Conservation (phyloP, 2,797 vertebrate genomes). For the Anableps anableps region DNA sequence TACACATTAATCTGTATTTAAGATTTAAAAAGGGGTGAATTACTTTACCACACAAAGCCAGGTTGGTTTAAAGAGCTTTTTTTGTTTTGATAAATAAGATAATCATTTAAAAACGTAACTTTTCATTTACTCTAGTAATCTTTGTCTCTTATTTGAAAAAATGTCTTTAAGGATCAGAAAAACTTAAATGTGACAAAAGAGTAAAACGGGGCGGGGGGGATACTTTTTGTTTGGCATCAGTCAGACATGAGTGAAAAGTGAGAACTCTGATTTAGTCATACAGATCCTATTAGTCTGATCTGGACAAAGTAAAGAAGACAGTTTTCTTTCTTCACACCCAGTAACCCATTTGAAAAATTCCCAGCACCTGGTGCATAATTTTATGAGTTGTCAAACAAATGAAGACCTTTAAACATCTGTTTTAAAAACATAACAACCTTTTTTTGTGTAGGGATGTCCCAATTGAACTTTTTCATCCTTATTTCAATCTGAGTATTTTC, state of each 20-base stretch:
- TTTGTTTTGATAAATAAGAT: neutral
- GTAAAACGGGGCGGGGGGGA: neutral
- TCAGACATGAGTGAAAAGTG: neutral
- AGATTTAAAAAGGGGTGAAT: no score
- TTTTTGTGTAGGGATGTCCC: neutral
- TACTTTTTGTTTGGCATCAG: neutral
- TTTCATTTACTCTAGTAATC: neutral
- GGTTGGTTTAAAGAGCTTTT: no score
- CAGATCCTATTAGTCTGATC: neutral
- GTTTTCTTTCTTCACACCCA: conserved; percentile 11
- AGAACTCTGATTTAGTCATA: neutral
- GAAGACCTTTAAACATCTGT: neutral
- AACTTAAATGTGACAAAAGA: neutral
- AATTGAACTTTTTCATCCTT: neutral
- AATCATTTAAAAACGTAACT: neutral
- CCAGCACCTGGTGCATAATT: conserved; percentile 25
- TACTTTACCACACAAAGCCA: no score
- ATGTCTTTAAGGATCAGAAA: neutral
- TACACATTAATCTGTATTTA: no score
- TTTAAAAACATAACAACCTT: neutral
- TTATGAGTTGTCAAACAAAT: neutral
- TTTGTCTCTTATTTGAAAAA: neutral
- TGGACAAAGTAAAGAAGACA: neutral
- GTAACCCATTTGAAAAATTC: conserved; percentile 22
- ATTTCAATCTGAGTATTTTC: neutral